Base-by-base conservation (phyloP, 2,888 invertebrate genomes). In the Amiota communis region DNA sequence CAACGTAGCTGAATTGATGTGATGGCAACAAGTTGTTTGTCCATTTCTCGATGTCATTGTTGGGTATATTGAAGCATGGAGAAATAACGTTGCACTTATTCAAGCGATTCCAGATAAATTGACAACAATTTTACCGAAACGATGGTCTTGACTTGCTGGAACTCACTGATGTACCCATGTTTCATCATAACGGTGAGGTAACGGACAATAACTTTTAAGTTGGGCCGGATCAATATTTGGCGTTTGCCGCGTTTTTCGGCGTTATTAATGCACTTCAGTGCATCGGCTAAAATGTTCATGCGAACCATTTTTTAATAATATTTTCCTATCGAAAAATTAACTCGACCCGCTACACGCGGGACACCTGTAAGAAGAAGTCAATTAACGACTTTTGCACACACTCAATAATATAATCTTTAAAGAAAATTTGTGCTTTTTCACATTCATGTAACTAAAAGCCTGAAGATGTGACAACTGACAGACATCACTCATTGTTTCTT, bases 21-120 rank as follows among this genome's bases (percentile, higher is more conserved):
- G 98, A 99, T 76, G 99, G 99, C 87, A 99, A 92, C 79, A 99
- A 92, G 88, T 95, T 96, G 91, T 96, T 97, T 80, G 98, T 98
- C 98, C 98, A 99, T 90, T 96, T 96, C 91, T 99, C 99, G 90
- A 99, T 95, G 86, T 98, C 96, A 88, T 95, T 94, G 84, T 98
- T 95, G 73, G 96, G 95, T 79, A 98, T 96, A 91, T 99, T 98
- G 91, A 98, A 99, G 86, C 98, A 93, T 53, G 98, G 98, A 76
- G 97, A 98, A 89, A 99, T 98, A 65, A 99, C 99, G 84, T 98
- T 98, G 91, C 98, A 99, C 93, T 99, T 99, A 92, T 99, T 99
- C 85, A 99, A 91, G 89, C 99, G 93, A 83, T n/a, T n/a, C 99
- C 99, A 71, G 97, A 98, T 74, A 99, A 93, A 90, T 99, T 98